Evolutionary conservation across 2,797 vertebrate genomes (phyloP).

Genomic region (Acanthurus leucopareius): DNA sequence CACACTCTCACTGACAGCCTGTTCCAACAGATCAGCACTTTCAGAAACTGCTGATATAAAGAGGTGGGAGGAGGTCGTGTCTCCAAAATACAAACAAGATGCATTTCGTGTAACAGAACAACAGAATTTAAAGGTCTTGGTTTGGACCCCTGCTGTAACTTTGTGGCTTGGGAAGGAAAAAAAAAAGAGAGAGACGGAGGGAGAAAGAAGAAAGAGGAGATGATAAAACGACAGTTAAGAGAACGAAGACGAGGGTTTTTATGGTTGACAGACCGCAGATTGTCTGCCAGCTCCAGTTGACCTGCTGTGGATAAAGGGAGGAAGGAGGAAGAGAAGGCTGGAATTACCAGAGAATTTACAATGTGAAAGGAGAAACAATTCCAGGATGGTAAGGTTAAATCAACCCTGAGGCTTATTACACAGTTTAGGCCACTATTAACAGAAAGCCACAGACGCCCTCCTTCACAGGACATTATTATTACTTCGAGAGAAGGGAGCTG

Average conservation of each 20-base stretch:
- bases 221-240: not conserved
- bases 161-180: not conserved
- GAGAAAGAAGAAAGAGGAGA: not conserved
- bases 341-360: slow-evolving; percentile 44
- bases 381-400: slow-evolving; percentile 51
- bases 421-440: slow-evolving; percentile 56
- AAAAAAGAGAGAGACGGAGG: not conserved
- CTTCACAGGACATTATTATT: slow-evolving; percentile 39
- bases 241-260: slow-evolving; percentile 18
- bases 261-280: slow-evolving; percentile 40
- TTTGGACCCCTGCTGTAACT: not conserved
- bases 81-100: slow-evolving; percentile 44
- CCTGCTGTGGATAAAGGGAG: slow-evolving; percentile 37
- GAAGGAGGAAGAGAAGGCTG: not conserved
- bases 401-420: slow-evolving; percentile 42
- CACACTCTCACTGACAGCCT: slow-evolving; percentile 49
- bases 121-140: not conserved
- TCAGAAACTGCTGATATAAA: slow-evolving; percentile 55
- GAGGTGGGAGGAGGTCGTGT: slow-evolving; percentile 25
- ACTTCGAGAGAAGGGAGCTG: slow-evolving; percentile 18
- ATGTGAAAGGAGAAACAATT: slow-evolving; percentile 35
- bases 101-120: slow-evolving; percentile 22
- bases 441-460: slow-evolving; percentile 26
- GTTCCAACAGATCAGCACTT: slow-evolving; percentile 50
- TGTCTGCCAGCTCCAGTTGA: slow-evolving; percentile 38